A percentile compares a stretch with the other conserved stretches of the same genome.
These are phyloP conservation scores for Schizopygopsis pylzovi DNA, from an alignment of 2,797 vertebrate genomes.

Conservation along the genomic window DNA sequence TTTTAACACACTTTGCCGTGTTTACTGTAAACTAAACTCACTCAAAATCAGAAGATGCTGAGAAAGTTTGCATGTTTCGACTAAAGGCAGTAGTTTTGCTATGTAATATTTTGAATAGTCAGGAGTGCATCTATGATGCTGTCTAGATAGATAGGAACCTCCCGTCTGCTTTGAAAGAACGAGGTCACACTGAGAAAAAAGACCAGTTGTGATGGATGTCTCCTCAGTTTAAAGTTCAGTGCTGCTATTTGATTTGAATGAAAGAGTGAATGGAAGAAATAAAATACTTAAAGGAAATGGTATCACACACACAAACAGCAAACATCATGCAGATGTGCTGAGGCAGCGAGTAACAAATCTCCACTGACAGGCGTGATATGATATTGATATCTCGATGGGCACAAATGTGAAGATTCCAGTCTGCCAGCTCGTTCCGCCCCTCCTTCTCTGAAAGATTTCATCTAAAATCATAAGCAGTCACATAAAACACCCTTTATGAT, in stretches of 20 bases:
- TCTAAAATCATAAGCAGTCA: background rate
- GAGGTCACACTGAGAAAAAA: background rate
- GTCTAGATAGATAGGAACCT: background rate
- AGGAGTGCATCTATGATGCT: background rate
- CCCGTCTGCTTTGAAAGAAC: background rate
- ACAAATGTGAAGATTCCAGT: constrained; percentile 9
- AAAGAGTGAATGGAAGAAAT: background rate
- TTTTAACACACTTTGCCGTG: background rate
- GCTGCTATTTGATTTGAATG: background rate
- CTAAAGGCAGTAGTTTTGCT: background rate
- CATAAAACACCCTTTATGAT: constrained; percentile 18
- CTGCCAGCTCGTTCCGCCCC: background rate
- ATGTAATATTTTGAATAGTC: background rate
- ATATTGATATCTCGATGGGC: constrained; percentile 26
- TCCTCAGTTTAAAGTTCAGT: background rate
- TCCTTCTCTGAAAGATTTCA: background rate
- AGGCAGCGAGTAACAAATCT: constrained; percentile 20
- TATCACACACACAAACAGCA: constrained; percentile 5
- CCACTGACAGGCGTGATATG: background rate
- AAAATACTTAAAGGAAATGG: background rate
- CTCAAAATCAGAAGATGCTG: background rate
- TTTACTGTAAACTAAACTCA: background rate
- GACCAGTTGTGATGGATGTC: background rate
- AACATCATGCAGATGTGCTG: background rate
- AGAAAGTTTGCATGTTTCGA: background rate